Conservation (phyloP, 2,888 invertebrate genomes). For the Pediacus dermestoides region DNA sequence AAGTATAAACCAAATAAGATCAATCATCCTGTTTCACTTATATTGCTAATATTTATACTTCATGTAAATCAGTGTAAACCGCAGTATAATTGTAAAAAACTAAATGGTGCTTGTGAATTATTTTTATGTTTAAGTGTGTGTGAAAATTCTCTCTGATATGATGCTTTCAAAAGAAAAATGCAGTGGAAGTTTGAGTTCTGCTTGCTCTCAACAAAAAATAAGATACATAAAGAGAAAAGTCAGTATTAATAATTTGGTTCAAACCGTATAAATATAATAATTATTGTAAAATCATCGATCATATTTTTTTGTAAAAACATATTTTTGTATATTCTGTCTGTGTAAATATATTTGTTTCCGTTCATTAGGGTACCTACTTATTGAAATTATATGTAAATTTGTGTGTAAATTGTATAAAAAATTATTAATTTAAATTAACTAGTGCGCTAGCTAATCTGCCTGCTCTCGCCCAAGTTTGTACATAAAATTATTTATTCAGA, state of each 20-base stretch:
- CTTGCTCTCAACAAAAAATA: conserved; percentile 14
- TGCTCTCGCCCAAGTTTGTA: conserved; percentile 23
- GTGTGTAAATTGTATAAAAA: conserved; percentile 38
- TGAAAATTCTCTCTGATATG: conserved; percentile 16
- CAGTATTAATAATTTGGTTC: conserved; percentile 40
- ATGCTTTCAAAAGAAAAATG: conserved; percentile 16
- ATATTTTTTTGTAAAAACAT: conserved; percentile 37
- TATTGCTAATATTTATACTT: conserved; percentile 32
- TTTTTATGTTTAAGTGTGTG: conserved; percentile 28
- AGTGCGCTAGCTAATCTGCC: conserved; percentile 33
- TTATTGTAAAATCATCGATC: conserved; percentile 24
- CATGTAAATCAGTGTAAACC: conserved; percentile 35
- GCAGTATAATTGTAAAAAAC: conserved; percentile 23
- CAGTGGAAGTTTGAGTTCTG: conserved; percentile 26
- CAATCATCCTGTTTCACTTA: conserved; percentile 26
- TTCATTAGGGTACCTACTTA: conserved; percentile 25
- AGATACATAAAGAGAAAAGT: conserved; percentile 34
- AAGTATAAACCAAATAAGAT: conserved; percentile 41
- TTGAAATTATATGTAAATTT: conserved; percentile 14
- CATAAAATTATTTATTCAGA: conserved; percentile 20
- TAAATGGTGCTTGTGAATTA: conserved; percentile 43
- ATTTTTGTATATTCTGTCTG: conserved; percentile 37
- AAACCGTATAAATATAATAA: conserved; percentile 24
- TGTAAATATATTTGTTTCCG: conserved; percentile 26
- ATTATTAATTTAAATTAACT: conserved; percentile 32